Conservation (phyloP, 2,888 invertebrate genomes). For the Machimus atricapillus region DNA sequence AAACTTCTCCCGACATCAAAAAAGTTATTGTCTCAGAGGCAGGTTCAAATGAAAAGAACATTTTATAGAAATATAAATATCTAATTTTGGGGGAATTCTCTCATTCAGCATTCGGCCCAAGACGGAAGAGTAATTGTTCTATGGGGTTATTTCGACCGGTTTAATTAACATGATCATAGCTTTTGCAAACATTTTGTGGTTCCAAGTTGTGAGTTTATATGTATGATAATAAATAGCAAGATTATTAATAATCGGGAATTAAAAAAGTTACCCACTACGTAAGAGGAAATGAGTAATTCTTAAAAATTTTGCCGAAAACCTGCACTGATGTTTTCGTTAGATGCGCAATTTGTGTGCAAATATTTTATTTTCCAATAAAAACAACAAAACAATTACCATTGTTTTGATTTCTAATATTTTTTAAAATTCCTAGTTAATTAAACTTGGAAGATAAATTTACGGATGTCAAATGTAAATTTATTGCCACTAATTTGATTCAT, state of each 20-base stretch:
- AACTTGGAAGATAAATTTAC: not conserved
- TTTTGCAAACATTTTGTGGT: not conserved
- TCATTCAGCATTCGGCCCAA: not conserved
- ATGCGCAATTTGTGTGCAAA: not conserved
- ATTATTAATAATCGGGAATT: not conserved
- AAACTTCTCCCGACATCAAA: not conserved
- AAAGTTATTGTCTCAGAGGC: not conserved
- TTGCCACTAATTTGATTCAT: not conserved
- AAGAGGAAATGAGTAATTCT: not conserved
- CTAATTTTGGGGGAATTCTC: not conserved
- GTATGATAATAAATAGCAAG: not conserved
- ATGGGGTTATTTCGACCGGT: not conserved
- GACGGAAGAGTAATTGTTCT: not conserved
- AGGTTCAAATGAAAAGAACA: not conserved
- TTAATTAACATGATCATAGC: conserved; percentile 1
- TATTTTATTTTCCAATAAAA: not conserved
- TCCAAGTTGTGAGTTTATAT: not conserved
- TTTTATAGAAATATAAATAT: not conserved
- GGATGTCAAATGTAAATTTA: not conserved
- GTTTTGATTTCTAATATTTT: not conserved
- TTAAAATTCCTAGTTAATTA: not conserved
- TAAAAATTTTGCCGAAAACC: not conserved
- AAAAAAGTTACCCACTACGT: not conserved
- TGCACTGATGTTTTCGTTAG: not conserved
- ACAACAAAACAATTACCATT: not conserved